phyloP scores from a whole-genome alignment of 2,797 vertebrate species.

The Monodelphis domestica region DNA sequence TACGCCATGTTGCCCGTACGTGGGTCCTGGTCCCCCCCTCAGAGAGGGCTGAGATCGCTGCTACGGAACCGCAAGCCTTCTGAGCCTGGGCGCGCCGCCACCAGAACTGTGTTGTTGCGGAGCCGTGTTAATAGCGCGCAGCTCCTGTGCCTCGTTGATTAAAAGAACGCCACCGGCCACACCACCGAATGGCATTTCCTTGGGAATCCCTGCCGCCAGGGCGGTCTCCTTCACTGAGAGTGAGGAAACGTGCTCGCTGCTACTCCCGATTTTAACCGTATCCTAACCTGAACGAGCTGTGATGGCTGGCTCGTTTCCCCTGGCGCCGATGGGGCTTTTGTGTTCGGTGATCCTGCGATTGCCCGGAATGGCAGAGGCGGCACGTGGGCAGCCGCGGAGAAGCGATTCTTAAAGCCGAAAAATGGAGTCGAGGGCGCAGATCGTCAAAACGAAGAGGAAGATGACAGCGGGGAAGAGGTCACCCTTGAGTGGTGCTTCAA shows the following conservation, averaged over 20 bases:
- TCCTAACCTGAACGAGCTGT: constrained; percentile 66
- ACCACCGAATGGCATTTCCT: background rate
- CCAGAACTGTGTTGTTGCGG: constrained; percentile 68
- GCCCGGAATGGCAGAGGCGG: constrained; percentile 60
- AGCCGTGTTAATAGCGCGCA: constrained; percentile 69
- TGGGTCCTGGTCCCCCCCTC: constrained; percentile 67
- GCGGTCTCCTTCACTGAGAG: constrained; percentile 45
- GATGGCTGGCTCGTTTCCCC: constrained; percentile 69
- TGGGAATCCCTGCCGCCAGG: constrained; percentile 34
- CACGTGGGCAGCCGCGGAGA: constrained; percentile 41
- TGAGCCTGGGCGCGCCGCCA: constrained; percentile 72
- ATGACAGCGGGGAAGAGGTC: background rate
- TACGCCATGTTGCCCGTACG: constrained; percentile 47
- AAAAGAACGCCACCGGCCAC: constrained; percentile 65
- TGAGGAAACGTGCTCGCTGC: constrained; percentile 48
- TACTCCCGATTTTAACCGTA: constrained; percentile 55
- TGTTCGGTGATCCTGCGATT: constrained; percentile 52
- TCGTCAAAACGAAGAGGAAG: constrained; percentile 40
- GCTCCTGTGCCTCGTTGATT: constrained; percentile 73
- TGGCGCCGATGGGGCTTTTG: constrained; percentile 61
- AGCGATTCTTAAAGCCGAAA: constrained; percentile 13
- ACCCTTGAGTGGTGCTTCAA: constrained; percentile 10
- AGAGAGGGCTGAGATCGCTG: constrained; percentile 58
- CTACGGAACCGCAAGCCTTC: constrained; percentile 74
- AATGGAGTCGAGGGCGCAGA: constrained; percentile 44